Evolutionary conservation across 1,140 invertebrate genomes (phyloP).

Genomic region (Riptortus pedestris): DNA sequence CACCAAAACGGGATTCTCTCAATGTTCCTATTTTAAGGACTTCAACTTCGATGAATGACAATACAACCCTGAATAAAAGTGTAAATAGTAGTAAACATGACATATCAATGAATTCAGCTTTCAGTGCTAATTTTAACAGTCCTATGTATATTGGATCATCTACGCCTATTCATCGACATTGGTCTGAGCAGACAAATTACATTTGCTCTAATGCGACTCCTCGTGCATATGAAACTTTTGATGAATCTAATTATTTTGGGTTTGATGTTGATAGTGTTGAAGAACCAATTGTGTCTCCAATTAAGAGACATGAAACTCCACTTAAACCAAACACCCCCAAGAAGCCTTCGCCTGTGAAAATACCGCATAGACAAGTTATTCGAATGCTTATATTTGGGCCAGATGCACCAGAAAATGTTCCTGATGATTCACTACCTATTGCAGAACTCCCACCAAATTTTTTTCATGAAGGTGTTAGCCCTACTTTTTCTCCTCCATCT

Average conservation of each 20-base stretch:
- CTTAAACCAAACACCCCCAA: not conserved
- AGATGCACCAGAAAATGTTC: not conserved
- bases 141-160: not conserved
- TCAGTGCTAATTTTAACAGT: not conserved
- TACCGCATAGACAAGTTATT: constrained; percentile 5
- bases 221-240: not conserved
- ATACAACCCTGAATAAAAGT: not conserved
- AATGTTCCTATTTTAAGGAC: not conserved
- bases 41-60: not conserved
- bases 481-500: not conserved
- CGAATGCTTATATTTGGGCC: constrained; percentile 9
- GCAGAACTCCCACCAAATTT: not conserved
- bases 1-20: not conserved
- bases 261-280: constrained; percentile 25
- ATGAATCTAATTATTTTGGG: constrained; percentile 23
- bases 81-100: not conserved
- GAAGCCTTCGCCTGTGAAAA: not conserved
- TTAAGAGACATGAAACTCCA: constrained; percentile 10
- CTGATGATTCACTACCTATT: not conserved
- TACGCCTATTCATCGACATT: not conserved
- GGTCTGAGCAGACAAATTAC: not conserved
- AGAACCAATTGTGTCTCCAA: constrained; percentile 27
- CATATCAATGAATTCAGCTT: not conserved
- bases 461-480: not conserved
- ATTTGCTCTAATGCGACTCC: not conserved